These are phyloP conservation scores for Drosophila sp. DNA, from an alignment of 1,140 invertebrate species.

Conservation along the genomic window DNA sequence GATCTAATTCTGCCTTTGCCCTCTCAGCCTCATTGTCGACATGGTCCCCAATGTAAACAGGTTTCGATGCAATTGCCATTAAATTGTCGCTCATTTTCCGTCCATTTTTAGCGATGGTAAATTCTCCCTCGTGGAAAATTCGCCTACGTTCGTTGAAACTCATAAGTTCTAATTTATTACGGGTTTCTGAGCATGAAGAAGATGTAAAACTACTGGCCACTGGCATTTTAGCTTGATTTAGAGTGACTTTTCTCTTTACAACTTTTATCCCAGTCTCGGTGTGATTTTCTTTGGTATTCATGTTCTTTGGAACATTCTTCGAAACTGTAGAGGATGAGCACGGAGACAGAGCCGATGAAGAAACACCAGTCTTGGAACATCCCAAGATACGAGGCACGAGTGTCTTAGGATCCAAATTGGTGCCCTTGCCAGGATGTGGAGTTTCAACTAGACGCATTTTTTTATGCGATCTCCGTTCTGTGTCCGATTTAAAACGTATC, in stretches of 20 bases:
- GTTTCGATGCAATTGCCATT: conserved; percentile 1
- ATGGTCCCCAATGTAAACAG: neutral
- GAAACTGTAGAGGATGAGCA: neutral
- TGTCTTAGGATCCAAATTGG: too few species aligned
- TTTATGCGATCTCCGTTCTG: neutral
- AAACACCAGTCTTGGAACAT: neutral
- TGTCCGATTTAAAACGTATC: neutral
- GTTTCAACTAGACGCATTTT: neutral
- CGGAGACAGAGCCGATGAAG: too few species aligned
- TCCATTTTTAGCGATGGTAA: conserved; percentile 20
- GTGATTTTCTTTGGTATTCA: neutral
- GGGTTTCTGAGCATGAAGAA: neutral
- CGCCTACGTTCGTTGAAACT: conserved; percentile 28
- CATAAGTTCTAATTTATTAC: neutral
- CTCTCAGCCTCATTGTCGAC: neutral
- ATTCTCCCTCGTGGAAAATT: conserved; percentile 17
- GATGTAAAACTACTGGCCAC: neutral
- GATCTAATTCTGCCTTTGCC: neutral
- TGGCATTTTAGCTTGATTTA: neutral
- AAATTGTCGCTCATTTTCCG: conserved; percentile 26
- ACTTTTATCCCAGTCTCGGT: neutral
- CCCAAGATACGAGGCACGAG: too few species aligned
- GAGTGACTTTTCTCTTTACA: neutral
- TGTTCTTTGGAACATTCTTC: neutral
- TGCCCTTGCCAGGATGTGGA: neutral